A percentile compares a stretch with the other conserved stretches of the same genome.
These are phyloP conservation scores for Nudaria mundana DNA, from an alignment of 2,888 invertebrate genomes.

Conservation along the genomic window DNA sequence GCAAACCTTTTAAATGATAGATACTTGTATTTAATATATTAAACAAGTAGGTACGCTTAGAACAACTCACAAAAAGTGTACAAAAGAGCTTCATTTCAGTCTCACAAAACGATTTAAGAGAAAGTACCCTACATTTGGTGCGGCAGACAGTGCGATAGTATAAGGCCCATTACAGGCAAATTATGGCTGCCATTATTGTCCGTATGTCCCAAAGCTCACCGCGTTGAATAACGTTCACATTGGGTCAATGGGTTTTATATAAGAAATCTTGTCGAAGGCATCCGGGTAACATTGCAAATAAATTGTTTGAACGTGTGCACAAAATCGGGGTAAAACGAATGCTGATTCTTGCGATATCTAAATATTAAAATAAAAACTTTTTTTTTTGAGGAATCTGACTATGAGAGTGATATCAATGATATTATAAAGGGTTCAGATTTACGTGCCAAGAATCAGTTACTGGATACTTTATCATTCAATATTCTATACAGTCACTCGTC, in stretches of 20 bases:
- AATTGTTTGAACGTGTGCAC: conserved; percentile 19
- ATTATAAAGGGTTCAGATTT: no score
- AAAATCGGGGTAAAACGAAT: conserved; percentile 20
- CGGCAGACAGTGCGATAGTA: conserved; percentile 77
- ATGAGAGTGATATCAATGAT: no score
- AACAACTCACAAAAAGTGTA: no score
- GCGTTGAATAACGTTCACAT: conserved; percentile 65
- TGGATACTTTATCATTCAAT: no score
- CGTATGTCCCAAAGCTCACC: conserved; percentile 67
- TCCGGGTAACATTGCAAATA: conserved; percentile 25
- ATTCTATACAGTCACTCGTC: no score
- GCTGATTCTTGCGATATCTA: not conserved
- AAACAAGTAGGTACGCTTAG: no score
- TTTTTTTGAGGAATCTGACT: no score
- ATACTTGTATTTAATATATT: no score
- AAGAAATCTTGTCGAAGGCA: conserved; percentile 54
- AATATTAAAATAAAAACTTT: not conserved
- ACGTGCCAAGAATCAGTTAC: no score
- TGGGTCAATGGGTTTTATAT: conserved; percentile 73
- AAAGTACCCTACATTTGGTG: conserved; percentile 73
- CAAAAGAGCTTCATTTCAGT: conserved; percentile 48
- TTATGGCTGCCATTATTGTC: conserved; percentile 75
- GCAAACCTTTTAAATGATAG: no score
- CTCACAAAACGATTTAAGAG: conserved; percentile 53
- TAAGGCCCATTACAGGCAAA: conserved; percentile 78